Base-by-base conservation (phyloP, 2,888 invertebrate species). In the Melitaea athalia region DNA sequence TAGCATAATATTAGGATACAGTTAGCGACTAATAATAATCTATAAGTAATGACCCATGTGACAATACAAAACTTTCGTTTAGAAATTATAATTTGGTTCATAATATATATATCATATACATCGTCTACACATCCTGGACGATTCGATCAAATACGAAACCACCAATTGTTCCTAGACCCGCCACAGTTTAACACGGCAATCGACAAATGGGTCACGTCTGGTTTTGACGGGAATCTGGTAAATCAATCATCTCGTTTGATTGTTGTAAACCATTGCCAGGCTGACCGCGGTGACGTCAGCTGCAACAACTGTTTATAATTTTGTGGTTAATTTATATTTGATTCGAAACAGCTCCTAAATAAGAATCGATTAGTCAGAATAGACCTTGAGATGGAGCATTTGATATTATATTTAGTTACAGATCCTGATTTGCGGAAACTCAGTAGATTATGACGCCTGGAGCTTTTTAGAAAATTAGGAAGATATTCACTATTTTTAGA, bases 201-300 rank as follows among this genome's bases (percentile, higher is more conserved):
- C 47, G n/a, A 53, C 65, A 47, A 55, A 55, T 38, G 47, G 63
- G 45, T 60, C 53, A 45, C 45, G 65, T 43, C 61, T 67, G 63
- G 50, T 59, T 31, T 11, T 17, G 59, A 63, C 59, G 17, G 31
- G 43, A 52, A 52, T 47, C 10, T 47, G 59, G 5, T 31, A 67
- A 50, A 69, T 69, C 63, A 63, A 66, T 66, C 66, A 69, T 47
- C 59, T 15, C n/a, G 43, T 64, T 55, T 50, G 55, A 67, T 61
- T 61, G 70, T 67, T 50, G 33, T 43, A 24, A 24, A 53, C 43
- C 33, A 66, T 14, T 59, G 15, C 59, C 42, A 57, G 62, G 55
- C 63, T 61, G 63, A 59, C 68, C 63, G 66, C 68, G 47, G 60
- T 71, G 65, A 71, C 66, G 66, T 66, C 60, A 57, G 52, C 24